Evolutionary conservation across 2,888 invertebrate species (phyloP), one percentile per base, ranked within the genome.

Genomic region (Thumatha senex): DNA sequence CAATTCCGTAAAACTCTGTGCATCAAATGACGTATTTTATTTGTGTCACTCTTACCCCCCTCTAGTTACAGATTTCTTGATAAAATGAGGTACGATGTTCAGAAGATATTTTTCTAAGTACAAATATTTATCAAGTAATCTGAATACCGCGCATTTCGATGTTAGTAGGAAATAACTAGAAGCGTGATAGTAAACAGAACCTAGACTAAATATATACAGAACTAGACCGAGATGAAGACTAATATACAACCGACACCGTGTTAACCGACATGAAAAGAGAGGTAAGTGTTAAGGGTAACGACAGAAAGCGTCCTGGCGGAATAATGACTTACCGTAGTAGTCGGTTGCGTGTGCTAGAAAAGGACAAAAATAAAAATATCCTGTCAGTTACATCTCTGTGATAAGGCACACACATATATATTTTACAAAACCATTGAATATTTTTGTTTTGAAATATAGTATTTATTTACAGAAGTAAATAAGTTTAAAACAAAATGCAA

Each of bases 311-410:
- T 72, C 79, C 92, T 92, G 93, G 92, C 93, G 93, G 93, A 94
- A 94, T 93, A 93, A 93, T 93, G 94, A 98, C 98, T 98, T 97
- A 98, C 98, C 98, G 97, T 98, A 98, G 94, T 98, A 98, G 94
- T 98, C 98, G 94, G 98, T 97, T 89, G 98, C 97, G 95, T 97
- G 98, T 93, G 98, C 98, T 97, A 86, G 77, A 89, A 82, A 72
- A 69, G 84, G 84, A 87, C 85, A 90, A 85, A 89, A 87, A 86
- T 82, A 78, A 83, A 84, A 86, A 84, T 75, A 81, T 77, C 74
- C 75, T 73, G 80, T 88, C 84, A 86, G 80, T 86, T 67, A 70
- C 57, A 68, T 58, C 50, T 66, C 56, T 58, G 63, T 70, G 64
- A 58, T 60, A 49, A 58, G 30, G 49, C 51, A 46, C 44, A 58